Conservation (phyloP, 2,888 invertebrate genomes). For the Aquatica leii region DNA sequence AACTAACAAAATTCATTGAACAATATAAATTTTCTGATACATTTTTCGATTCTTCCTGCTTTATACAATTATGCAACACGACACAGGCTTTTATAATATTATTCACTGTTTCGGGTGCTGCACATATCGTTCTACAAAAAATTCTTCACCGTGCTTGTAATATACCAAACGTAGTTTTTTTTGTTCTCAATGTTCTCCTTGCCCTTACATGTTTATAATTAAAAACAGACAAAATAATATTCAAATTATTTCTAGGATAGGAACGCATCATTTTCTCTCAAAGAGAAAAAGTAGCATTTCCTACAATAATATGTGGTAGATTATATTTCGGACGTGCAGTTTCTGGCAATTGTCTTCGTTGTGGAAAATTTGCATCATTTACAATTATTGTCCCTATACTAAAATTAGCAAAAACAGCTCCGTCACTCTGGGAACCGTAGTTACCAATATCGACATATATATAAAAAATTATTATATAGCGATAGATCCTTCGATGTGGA, state of each 20-base stretch:
- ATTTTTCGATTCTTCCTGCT: no score
- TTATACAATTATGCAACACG: no score
- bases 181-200: neutral
- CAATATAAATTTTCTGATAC: no score
- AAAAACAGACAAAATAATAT: neutral
- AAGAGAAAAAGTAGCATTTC: neutral
- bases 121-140: neutral
- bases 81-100: neutral
- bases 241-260: slow-evolving; percentile 9
- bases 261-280: neutral
- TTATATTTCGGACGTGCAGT: neutral
- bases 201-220: neutral
- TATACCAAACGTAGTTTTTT: neutral
- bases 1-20: no score
- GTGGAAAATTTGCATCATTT: neutral
- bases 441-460: neutral
- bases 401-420: neutral
- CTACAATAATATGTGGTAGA: slow-evolving; percentile 17
- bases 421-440: neutral
- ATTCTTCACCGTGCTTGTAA: neutral
- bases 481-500: no score
- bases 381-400: neutral
- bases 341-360: neutral
- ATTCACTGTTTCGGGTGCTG: neutral
- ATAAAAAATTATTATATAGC: no score